Base-by-base conservation (phyloP, 2,113 vertebrate genomes). In the Nothocercus julius region DNA sequence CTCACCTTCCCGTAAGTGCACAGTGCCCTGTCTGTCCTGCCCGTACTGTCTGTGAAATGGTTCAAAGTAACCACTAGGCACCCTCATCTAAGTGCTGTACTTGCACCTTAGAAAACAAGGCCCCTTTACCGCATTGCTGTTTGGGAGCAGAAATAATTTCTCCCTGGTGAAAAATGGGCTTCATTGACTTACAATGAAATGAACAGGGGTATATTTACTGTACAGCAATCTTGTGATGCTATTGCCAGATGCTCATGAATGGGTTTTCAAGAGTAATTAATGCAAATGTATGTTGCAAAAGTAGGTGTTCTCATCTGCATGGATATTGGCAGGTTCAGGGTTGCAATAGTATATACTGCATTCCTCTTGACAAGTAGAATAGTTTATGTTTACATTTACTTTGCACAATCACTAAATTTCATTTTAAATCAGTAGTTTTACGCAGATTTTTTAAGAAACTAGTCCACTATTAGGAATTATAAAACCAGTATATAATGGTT, bases 241-340 rank as follows among this genome's bases (percentile, higher is more conserved):
- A n/a, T 81, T 70, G 64, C 27, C 72, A 82, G 54, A 63, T 70
- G 45, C 51, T 85, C 38, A 19, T 63, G 59, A 88, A 42, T 45
- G 49, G 30, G 30, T 77, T 87, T 88, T 81, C 62, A 76, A 78
- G 28, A 49, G 62, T 70, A 62, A 79, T 78, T 72, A 61, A 88
- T 56, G 70, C 66, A 88, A 67, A 53, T 38, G 7, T 56, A 36
- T 36, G 18, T 79, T 82, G 69, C 27, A 73, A 34, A 84, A 86
- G 69, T 45, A 27, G 27, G 34, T 88, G 74, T 28, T 76, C 75
- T 90, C 10, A 32, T 63, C 56, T 85, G 51, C 27, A 53, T 32
- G 40, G 59, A 66, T 36, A 58, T 40, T 34, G 73, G 25, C 51
- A 59, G 40, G 54, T 83, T 80, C 11, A 38, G 19, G 20, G 42